A percentile compares a stretch with the other conserved stretches of the same genome.
Evolutionary conservation across 2,888 invertebrate genomes (phyloP).

Genomic region (Galerucella calmariensis): DNA sequence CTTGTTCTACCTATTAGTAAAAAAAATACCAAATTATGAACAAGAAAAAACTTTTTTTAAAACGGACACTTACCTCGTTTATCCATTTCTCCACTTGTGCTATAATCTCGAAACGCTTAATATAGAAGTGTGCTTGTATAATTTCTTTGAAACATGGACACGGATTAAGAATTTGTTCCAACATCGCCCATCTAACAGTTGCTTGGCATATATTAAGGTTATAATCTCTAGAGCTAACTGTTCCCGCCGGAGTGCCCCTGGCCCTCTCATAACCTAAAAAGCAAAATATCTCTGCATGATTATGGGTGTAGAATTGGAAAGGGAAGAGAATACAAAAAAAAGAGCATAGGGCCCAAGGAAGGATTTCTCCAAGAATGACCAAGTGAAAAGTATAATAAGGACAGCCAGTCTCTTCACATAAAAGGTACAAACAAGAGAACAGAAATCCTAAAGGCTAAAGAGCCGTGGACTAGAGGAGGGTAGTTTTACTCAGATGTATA

Average conservation of each 20-base stretch:
- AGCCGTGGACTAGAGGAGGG: too few relatives aligned
- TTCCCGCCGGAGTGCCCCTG: slow-evolving; percentile 85
- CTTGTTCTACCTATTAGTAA: slow-evolving; percentile 70
- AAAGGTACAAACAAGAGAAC: too few relatives aligned
- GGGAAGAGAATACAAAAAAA: too few relatives aligned
- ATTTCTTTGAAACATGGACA: slow-evolving; percentile 94
- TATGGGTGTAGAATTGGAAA: too few relatives aligned
- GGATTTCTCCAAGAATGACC: too few relatives aligned
- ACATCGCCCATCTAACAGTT: slow-evolving; percentile 95
- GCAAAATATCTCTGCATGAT: not conserved
- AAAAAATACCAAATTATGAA: not conserved
- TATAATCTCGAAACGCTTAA: slow-evolving; percentile 91
- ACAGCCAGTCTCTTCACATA: too few relatives aligned
- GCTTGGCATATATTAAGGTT: slow-evolving; percentile 96
- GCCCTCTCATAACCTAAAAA: slow-evolving; percentile 79
- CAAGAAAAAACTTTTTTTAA: not conserved
- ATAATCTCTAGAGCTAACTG: slow-evolving; percentile 91
- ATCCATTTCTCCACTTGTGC: slow-evolving; percentile 92
- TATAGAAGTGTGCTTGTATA: slow-evolving; percentile 93
- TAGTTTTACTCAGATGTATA: too few relatives aligned
- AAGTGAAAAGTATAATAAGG: too few relatives aligned
- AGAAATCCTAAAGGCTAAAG: too few relatives aligned
- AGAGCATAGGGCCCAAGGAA: too few relatives aligned
- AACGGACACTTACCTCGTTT: slow-evolving; percentile 69
- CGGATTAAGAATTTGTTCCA: slow-evolving; percentile 90